Evolutionary conservation across 2,888 invertebrate genomes (phyloP), one percentile per base, ranked within the genome.

Genomic region (Leucophenga montana): DNA sequence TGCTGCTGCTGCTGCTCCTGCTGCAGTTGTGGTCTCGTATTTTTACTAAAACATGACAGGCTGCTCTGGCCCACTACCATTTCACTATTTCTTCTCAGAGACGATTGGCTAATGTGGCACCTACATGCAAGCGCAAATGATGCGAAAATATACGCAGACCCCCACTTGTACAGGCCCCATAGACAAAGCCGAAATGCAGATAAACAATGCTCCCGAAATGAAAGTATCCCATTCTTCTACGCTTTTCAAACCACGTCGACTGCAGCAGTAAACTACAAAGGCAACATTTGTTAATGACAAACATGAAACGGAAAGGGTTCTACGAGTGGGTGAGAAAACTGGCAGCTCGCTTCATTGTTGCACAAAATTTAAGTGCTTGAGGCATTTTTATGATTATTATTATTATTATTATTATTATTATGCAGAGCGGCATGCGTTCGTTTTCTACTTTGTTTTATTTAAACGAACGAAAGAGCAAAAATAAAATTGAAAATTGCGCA

Each of bases 241-340:
- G 3, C 4, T 27, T 27, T 27, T 27, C 27, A 27, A 3, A 69
- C 72, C 71, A 68, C 73, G 77, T 70, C 66, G 64, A 54, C 61
- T 54, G 61, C 71, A 82, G 73, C 66, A 50, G 50, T 81, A 81
- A 84, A 81, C 76, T 81, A 79, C 73, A 80, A 80, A 75, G 85
- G 85, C 82, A 81, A 83, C 81, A 81, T 81, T 81, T 81, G 85
- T 80, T 81, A 81, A 82, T 85, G 82, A 85, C 84, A 83, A 83
- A 83, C 84, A 82, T 74, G 66, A 57, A 65, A n/a, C 67, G 57
- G 67, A 18, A 64, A 50, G 50, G 9, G 39, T 61, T 33, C 20
- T 39, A 61, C 31, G 62, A 59, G 16, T 33, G 31, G 64, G 44
- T 39, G 68, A n/a, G 54, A 54, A 53, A 27, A 31, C 20, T 31